Base-by-base conservation (phyloP, 2,113 vertebrate species). In the Sapajus apella region DNA sequence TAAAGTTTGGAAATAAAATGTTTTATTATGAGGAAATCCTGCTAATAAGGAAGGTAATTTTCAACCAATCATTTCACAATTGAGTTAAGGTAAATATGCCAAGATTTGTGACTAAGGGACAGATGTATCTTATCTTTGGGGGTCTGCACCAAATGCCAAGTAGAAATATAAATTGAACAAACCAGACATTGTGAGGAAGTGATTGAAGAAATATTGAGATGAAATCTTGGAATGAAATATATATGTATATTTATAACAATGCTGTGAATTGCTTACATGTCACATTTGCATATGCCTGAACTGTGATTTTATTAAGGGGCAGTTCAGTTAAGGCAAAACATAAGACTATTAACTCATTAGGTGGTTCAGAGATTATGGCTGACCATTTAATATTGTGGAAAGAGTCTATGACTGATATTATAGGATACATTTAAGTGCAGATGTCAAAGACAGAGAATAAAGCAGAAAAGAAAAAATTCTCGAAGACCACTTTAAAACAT, bases 171-270 rank as follows among this genome's bases (percentile, higher is more conserved):
- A 98, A 98, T 98, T 98, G 98, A 98, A 98, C 98, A 98, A 98
- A 99, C 97, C 98, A 99, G 98, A 98, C 98, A 99, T 98, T 98
- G 98, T 98, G 98, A 98, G 98, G 98, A 98, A 99, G 97, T 98
- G 98, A 98, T 98, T 98, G 98, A 98, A 98, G 97, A 98, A 98
- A 99, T 99, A 98, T 98, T 99, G 98, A 98, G 98, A 98, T 98
- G 97, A 98, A 98, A 98, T 90, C 98, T 98, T 98, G 98, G 98
- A 98, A 97, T 97, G 98, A 98, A 98, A 98, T 97, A 95, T 98
- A 96, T 96, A 97, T 98, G 97, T 98, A 97, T 90, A 80, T 97
- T 97, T 97, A 97, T 98, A 98, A 97, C 97, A 98, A 96, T 97
- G 86, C 91, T 88, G 89, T 75, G 83, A 86, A 87, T 93, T 90